phyloP scores from a whole-genome alignment of 2,888 invertebrate genomes.

The Melanophora roralis region DNA sequence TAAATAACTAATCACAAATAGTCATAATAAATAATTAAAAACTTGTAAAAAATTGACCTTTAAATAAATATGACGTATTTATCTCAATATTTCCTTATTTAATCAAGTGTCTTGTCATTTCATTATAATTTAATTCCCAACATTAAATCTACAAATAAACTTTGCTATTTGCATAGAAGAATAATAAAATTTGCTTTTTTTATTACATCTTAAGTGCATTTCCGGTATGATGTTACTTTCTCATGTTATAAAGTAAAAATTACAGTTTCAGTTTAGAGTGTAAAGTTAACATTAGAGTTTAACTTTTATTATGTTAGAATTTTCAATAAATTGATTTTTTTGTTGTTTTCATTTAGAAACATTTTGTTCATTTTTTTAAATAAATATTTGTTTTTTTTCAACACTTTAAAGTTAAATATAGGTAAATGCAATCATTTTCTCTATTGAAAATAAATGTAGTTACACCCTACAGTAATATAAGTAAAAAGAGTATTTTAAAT shows the following conservation, averaged over 20 bases:
- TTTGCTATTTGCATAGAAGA: not conserved
- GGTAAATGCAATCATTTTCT: no score
- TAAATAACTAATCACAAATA: not conserved
- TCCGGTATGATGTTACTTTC: not conserved
- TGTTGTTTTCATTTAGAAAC: no score
- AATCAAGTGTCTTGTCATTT: not conserved
- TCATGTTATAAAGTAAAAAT: not conserved
- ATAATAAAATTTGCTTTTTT: not conserved
- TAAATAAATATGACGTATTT: not conserved
- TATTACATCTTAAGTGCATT: not conserved
- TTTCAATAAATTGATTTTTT: no score
- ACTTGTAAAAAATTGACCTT: not conserved
- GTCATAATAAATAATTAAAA: not conserved
- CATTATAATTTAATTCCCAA: not conserved
- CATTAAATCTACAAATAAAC: not conserved
- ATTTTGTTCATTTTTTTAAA: no score
- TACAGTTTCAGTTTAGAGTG: not conserved
- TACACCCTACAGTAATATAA: no score
- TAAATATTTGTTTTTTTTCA: no score
- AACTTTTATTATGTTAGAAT: no score
- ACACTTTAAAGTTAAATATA: no score
- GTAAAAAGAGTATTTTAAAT: no score
- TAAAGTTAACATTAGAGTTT: not conserved
- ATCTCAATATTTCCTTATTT: no score
- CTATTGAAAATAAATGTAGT: no score